Conservation (phyloP, 2,888 invertebrate species). For the Mylabris sibirica region DNA sequence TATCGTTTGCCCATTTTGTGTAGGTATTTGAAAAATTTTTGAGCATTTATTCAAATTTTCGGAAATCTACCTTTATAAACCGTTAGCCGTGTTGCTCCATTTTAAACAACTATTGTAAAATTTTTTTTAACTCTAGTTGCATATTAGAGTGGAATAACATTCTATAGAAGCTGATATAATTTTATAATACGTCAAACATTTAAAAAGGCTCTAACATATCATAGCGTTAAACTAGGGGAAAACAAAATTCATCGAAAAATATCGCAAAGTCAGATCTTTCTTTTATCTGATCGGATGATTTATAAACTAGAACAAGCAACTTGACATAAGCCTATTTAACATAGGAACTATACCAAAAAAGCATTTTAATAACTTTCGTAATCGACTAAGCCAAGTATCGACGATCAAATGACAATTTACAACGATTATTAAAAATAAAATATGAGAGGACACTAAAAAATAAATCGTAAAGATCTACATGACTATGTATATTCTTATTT, state of each 20-base stretch:
- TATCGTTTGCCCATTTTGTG: background rate
- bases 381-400: too few relatives aligned
- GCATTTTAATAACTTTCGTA: background rate
- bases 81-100: conserved; percentile 39
- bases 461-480: too few relatives aligned
- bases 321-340: conserved; percentile 34
- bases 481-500: too few relatives aligned
- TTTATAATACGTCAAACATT: conserved; percentile 33
- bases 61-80: too few relatives aligned
- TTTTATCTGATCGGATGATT: conserved; percentile 33
- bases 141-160: conserved; percentile 19
- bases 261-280: conserved; percentile 35
- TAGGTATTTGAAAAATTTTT: too few relatives aligned
- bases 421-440: too few relatives aligned
- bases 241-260: conserved; percentile 32
- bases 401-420: too few relatives aligned
- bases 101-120: conserved; percentile 31
- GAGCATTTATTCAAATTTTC: background rate
- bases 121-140: conserved; percentile 29
- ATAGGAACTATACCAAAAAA: too few relatives aligned
- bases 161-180: conserved; percentile 35
- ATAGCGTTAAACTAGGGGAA: background rate
- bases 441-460: too few relatives aligned
- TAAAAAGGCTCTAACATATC: background rate
- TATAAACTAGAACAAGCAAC: conserved; percentile 34